A percentile compares a stretch with the other conserved stretches of the same genome.
These are phyloP conservation scores for Chalcis sispes DNA, from an alignment of 2,888 invertebrate species.

Conservation along the genomic window DNA sequence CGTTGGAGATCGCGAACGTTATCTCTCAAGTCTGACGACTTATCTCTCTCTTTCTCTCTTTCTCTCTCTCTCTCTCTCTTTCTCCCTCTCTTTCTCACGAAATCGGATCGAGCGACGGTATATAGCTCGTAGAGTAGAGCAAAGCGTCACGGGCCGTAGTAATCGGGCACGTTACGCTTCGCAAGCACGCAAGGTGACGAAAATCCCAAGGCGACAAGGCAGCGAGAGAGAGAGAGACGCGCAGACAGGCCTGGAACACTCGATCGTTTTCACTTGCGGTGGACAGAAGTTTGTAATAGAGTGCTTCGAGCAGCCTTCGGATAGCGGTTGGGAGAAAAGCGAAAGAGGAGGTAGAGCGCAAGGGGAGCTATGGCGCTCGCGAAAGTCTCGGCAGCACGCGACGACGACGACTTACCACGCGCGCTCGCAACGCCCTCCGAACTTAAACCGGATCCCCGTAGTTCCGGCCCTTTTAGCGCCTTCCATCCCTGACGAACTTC, in stretches of 20 bases:
- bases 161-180: not conserved
- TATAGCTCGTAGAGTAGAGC: not conserved
- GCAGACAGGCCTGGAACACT: constrained; percentile 12
- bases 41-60: too few relatives aligned
- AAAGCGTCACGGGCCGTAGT: not conserved
- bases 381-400: too few relatives aligned
- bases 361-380: not conserved
- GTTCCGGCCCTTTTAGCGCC: constrained; percentile 57
- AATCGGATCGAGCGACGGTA: not conserved
- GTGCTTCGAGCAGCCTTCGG: constrained; percentile 29
- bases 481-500: constrained; percentile 51
- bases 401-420: not conserved
- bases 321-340: not conserved
- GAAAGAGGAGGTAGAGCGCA: not conserved
- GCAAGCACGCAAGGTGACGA: not conserved
- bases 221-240: too few relatives aligned
- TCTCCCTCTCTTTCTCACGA: constrained; percentile 1
- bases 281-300: constrained; percentile 52
- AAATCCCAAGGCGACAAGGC: constrained; percentile 39
- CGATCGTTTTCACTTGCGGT: constrained; percentile 58
- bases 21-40: not conserved
- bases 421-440: constrained; percentile 24
- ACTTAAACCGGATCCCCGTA: constrained; percentile 44
- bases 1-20: not conserved
- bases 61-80: too few relatives aligned